Percentiles rank a stretch among this genome's conserved stretches.
phyloP scores from a whole-genome alignment of 1,140 invertebrate genomes.

The Drosophila orena region DNA sequence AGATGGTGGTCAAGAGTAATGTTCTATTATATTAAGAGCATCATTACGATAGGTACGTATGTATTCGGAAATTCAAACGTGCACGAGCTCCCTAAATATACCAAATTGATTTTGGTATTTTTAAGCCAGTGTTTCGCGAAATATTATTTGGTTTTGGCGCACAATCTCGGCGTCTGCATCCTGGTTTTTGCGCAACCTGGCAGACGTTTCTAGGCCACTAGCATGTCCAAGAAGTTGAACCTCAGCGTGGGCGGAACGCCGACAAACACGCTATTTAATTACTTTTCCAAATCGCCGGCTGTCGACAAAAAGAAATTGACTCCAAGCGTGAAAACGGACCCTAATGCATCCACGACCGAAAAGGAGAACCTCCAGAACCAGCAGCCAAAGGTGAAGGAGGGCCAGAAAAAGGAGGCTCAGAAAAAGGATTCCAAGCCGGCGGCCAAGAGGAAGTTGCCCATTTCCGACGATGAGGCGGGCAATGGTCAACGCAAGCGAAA shows the following conservation, averaged over 20 bases:
- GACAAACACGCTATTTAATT: conserved; percentile 87
- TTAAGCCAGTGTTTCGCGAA: background rate
- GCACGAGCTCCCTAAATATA: too few relatives aligned
- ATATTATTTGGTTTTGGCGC: conserved; percentile 51
- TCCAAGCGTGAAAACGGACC: conserved; percentile 53
- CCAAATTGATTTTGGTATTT: background rate
- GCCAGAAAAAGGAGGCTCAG: conserved; percentile 5
- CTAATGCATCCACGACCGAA: conserved; percentile 25
- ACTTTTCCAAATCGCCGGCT: conserved; percentile 86
- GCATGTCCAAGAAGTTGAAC: conserved; percentile 78
- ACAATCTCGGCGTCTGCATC: conserved; percentile 56
- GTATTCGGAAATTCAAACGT: too few relatives aligned
- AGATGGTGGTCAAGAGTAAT: too few relatives aligned
- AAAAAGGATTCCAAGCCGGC: conserved; percentile 8
- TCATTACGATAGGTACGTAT: too few relatives aligned
- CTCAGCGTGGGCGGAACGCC: conserved; percentile 65
- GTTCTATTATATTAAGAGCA: too few relatives aligned
- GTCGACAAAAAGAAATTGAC: conserved; percentile 84
- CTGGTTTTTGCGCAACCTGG: conserved; percentile 10
- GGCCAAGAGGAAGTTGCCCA: conserved; percentile 44
- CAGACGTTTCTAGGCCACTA: conserved; percentile 5
- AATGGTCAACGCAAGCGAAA: conserved; percentile 73
- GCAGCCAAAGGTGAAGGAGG: conserved; percentile 9
- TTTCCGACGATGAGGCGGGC: conserved; percentile 81
- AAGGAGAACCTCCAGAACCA: conserved; percentile 60